These are phyloP conservation scores for Macrotrachela quadricornifera DNA, from an alignment of 1,140 invertebrate species.

Conservation along the genomic window DNA sequence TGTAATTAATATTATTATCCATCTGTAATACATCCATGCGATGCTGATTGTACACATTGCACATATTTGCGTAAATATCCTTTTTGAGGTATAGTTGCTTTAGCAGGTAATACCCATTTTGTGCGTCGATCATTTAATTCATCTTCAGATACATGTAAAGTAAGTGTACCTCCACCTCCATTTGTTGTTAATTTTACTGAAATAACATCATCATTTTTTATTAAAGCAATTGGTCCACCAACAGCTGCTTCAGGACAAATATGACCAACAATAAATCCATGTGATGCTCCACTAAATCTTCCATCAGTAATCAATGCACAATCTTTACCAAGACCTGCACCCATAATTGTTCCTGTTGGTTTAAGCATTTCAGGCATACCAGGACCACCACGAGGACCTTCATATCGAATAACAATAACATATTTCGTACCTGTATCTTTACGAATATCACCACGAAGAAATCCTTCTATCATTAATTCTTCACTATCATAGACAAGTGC, in stretches of 20 bases:
- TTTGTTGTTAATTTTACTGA: no score
- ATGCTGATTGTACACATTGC: no score
- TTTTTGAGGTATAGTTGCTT: no score
- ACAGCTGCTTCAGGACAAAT: background rate
- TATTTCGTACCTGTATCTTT: background rate
- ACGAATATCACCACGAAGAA: background rate
- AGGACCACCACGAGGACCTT: constrained; percentile 13
- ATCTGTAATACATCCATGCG: no score
- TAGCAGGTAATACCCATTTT: no score
- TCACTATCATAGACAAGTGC: background rate
- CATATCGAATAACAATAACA: constrained; percentile 13
- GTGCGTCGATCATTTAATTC: no score
- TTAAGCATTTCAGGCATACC: constrained; percentile 15
- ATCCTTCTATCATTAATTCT: background rate
- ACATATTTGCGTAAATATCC: no score
- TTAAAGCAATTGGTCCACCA: background rate
- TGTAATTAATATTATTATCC: no score
- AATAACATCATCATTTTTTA: background rate
- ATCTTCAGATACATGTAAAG: no score
- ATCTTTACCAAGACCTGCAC: background rate
- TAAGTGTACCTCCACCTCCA: no score
- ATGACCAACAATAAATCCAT: background rate
- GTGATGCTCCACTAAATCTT: background rate
- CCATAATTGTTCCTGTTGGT: constrained; percentile 10
- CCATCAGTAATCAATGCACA: background rate